Evolutionary conservation across 2,797 vertebrate species (phyloP), one percentile per base, ranked within the genome.

Genomic region (Ptychobarbus kaznakovi): DNA sequence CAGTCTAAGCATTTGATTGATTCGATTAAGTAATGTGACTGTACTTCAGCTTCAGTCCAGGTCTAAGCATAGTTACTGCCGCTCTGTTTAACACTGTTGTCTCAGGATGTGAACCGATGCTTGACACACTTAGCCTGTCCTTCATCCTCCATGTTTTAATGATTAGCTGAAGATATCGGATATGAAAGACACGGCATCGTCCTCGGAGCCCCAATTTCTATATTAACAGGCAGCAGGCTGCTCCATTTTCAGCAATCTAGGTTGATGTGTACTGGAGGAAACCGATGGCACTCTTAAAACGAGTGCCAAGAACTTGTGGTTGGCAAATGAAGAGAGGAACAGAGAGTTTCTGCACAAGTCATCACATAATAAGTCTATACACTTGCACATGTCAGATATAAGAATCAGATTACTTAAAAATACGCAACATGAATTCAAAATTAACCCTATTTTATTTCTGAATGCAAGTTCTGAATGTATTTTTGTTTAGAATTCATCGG

Each of bases 181-280:
- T 63, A 87, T 53, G 78, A 90, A 46, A 85, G 85, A 80, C 42
- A 73, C 82, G 58, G 83, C 66, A 85, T 84, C 83, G 82, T 88
- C 88, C 89, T 87, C 82, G 69, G 84, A 92, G 93, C 82, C 93
- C 92, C 44, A 92, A 88, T 93, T 92, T 92, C 90, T 91, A 90
- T 90, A 92, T 90, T 90, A 91, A 84, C 87, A 83, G 91, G 77
- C 77, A 91, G 91, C 63, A 90, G 86, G 81, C 61, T 86, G 93
- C 83, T 90, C 94, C 88, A 94, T 86, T 94, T 95, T 92, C 89
- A 56, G 80, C 84, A 91, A 95, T 93, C 92, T 94, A 92, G 94
- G 94, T 91, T 95, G 90, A 93, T 89, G 92, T 88, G 90, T 93
- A 87, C 92, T 91, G 82, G 88, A 91, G 89, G 85, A 89, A 93